Percentiles rank a stretch among this genome's conserved stretches.
Evolutionary conservation across 1,140 invertebrate genomes (phyloP).

Genomic region (Zaprionus ornatus): DNA sequence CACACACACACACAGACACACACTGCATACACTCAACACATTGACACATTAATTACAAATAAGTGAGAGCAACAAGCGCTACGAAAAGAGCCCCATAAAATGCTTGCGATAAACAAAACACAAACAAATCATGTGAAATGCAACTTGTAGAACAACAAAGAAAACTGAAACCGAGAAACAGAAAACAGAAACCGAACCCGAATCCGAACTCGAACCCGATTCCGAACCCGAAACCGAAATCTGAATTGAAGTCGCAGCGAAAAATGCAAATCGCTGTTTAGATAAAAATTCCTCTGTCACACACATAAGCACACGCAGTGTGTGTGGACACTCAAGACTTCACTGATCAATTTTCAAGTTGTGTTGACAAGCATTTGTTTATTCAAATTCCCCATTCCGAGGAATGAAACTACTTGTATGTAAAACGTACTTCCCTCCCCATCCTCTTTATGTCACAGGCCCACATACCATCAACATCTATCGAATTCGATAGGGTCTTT

Average conservation of each 20-base stretch:
- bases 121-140: slow-evolving; percentile 46
- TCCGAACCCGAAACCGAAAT: slow-evolving; percentile 32
- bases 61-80: slow-evolving; percentile 43
- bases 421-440: neutral
- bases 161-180: slow-evolving; percentile 37
- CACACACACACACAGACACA: slow-evolving; percentile 25
- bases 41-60: slow-evolving; percentile 46
- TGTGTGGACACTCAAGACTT: neutral
- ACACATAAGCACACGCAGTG: slow-evolving; percentile 15
- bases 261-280: slow-evolving; percentile 52
- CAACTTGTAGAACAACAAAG: slow-evolving; percentile 61
- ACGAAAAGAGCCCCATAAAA: slow-evolving; percentile 49
- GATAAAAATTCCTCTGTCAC: slow-evolving; percentile 43
- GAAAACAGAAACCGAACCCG: slow-evolving; percentile 31
- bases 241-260: slow-evolving; percentile 44
- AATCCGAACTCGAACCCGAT: slow-evolving; percentile 21
- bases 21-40: slow-evolving; percentile 18
- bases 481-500: slow-evolving; percentile 6
- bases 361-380: slow-evolving; percentile 7
- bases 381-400: slow-evolving; percentile 1
- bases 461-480: neutral
- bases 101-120: slow-evolving; percentile 49
- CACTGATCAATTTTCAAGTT: slow-evolving; percentile 4
- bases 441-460: neutral
- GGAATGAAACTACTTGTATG: neutral